Base-by-base conservation (phyloP, 2,113 vertebrate species). In the Apteryx owenii region DNA sequence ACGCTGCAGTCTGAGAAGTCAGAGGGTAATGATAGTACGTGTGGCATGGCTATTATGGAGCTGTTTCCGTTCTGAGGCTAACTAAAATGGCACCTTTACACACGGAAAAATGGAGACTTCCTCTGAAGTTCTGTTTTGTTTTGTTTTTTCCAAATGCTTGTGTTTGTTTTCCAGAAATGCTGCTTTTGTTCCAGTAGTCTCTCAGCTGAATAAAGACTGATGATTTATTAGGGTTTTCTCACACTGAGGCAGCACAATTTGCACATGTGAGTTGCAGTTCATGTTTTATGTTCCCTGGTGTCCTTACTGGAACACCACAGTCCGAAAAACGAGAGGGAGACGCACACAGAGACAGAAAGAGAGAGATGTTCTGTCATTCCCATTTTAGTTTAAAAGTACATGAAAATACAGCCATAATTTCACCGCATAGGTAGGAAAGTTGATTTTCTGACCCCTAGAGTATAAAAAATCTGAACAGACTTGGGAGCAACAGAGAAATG, bases 21-120 rank as follows among this genome's bases (percentile, higher is more conserved):
- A 69, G 44, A 64, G 8, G 0, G 0, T 2, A 2, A 9, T 54
- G 40, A 33, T 1, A 20, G 9, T 38, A 33, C 42, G 62, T 70
- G 22, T 65, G 50, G 11, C 66, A 6, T 68, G 16, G 10, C 25
- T 71, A 0, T 81, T 70, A 53, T 1, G 15, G 38, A 89, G 7
- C 6, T 38, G 19, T 53, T 89, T 93, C 38, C 16, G 31, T 64
- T 71, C n/a, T 85, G 29, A 46, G 25, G 25, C 65, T 80, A 46
- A 64, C 18, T 69, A 73, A 90, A 69, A 23, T 7, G 7, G 5
- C 16, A 66, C 12, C 5, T 66, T 80, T 48, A 46, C 0, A 3
- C 14, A 65, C 54, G 40, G 31, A 48, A 77, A 85, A 76, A 21
- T 6, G 7, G 7, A 10, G 6, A 61, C 14, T 72, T 62, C 1